Conservation (phyloP, 2,113 vertebrate genomes). For the Podarcis cretensis region DNA sequence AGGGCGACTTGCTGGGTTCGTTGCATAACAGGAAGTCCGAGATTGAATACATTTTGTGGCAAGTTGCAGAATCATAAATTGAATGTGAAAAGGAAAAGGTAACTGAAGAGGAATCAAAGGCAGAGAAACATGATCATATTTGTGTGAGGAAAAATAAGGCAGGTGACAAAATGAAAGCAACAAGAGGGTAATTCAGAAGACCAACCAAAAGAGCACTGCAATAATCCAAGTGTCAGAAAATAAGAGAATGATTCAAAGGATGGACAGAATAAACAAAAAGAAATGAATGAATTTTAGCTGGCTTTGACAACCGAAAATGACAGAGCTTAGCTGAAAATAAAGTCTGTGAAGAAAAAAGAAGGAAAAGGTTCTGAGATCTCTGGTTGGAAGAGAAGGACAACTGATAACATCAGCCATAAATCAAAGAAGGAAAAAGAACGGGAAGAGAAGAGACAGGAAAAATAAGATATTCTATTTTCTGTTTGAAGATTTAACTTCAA, state of each 20-base stretch:
- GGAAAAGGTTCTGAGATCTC: not conserved
- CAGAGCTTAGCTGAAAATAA: not conserved
- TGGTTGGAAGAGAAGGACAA: not conserved
- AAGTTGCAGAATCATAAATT: not conserved
- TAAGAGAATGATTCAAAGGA: not conserved
- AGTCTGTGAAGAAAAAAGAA: not conserved
- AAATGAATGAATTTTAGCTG: not conserved
- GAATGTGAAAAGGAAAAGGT: constrained; percentile 2
- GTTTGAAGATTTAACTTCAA: constrained; percentile 6
- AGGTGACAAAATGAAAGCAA: not conserved
- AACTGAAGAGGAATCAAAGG: not conserved
- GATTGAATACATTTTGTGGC: not conserved
- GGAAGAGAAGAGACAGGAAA: not conserved
- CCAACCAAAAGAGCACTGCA: not conserved
- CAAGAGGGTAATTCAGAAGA: not conserved
- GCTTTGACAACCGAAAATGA: not conserved
- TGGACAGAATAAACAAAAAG: not conserved
- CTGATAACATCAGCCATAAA: not conserved
- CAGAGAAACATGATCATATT: not conserved
- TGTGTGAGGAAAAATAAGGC: not conserved
- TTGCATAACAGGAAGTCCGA: not conserved
- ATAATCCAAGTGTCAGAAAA: not conserved
- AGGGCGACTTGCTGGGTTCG: too few relatives aligned
- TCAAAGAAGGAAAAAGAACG: not conserved
- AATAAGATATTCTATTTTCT: not conserved